phyloP scores from a whole-genome alignment of 2,113 vertebrate genomes.

The Cottus gobio region DNA sequence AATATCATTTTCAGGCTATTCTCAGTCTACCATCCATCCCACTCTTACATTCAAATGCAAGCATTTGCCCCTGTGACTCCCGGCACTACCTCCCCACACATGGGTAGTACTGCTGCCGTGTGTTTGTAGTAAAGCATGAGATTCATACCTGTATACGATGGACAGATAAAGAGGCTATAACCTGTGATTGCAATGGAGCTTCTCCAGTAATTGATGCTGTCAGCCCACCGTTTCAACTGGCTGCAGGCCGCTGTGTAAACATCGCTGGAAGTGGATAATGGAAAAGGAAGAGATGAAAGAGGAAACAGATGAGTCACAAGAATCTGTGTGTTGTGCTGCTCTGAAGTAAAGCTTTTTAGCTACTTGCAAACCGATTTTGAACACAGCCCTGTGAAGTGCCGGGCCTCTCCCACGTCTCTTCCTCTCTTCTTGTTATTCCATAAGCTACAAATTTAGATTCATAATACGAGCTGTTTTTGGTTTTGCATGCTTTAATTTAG shows the following conservation, averaged over 20 bases:
- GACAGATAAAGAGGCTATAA: conserved; percentile 10
- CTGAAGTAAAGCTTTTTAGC: conserved; percentile 54
- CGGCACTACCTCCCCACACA: conserved; percentile 12
- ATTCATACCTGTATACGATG: background rate
- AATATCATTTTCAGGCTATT: background rate
- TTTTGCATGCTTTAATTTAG: conserved; percentile 42
- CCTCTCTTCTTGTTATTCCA: background rate
- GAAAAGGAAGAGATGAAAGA: conserved; percentile 60
- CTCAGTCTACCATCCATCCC: background rate
- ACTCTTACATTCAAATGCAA: conserved; percentile 18
- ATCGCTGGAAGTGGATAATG: conserved; percentile 50
- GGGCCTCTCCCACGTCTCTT: background rate
- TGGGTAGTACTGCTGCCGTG: background rate
- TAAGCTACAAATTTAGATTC: conserved; percentile 27
- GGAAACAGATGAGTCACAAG: conserved; percentile 52
- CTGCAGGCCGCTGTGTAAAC: conserved; percentile 39
- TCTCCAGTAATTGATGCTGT: conserved; percentile 56
- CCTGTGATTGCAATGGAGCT: conserved; percentile 27
- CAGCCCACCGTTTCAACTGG: conserved; percentile 42
- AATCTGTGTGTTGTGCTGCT: conserved; percentile 37
- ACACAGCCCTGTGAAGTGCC: conserved; percentile 38
- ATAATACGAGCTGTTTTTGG: conserved; percentile 22
- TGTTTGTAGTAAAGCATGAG: background rate
- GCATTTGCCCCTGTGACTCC: conserved; percentile 32
- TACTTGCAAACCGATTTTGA: conserved; percentile 32